Conservation (phyloP, 2,797 vertebrate species). For the Pantherophis vulpinus region DNA sequence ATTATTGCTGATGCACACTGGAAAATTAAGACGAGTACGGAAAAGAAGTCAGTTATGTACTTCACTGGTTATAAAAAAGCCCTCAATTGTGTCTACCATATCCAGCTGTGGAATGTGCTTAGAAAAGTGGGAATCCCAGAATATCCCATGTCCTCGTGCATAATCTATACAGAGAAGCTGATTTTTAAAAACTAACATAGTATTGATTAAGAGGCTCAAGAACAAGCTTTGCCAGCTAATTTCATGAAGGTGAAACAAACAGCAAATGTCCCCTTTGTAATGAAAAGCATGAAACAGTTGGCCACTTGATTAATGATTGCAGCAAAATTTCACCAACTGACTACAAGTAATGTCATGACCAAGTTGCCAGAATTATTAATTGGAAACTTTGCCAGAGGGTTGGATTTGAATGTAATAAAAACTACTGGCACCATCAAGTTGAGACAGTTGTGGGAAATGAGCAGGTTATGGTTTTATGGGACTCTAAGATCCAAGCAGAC, state of each 20-base stretch:
- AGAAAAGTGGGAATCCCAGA: not conserved
- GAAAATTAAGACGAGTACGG: not conserved
- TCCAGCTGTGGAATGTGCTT: not conserved
- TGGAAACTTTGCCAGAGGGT: not conserved
- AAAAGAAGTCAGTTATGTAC: not conserved
- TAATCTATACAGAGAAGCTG: not conserved
- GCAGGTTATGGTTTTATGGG: not conserved
- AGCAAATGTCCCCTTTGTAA: not conserved
- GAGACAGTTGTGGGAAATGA: not conserved
- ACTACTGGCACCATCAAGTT: not conserved
- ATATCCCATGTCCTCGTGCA: not conserved
- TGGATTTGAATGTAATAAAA: not conserved
- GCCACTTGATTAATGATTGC: not conserved
- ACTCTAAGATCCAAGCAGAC: too few species aligned
- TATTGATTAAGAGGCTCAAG: not conserved
- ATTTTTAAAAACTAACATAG: not conserved
- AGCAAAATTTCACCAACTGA: not conserved
- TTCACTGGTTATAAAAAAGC: not conserved
- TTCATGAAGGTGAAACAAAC: not conserved
- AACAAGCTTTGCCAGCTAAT: not conserved
- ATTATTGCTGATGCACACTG: not conserved
- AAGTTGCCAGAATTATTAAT: not conserved
- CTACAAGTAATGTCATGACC: not conserved
- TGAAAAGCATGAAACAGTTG: not conserved
- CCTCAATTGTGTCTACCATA: not conserved